These are phyloP conservation scores for Myotis myotis DNA, from an alignment of 2,797 vertebrate genomes.

Conservation along the genomic window DNA sequence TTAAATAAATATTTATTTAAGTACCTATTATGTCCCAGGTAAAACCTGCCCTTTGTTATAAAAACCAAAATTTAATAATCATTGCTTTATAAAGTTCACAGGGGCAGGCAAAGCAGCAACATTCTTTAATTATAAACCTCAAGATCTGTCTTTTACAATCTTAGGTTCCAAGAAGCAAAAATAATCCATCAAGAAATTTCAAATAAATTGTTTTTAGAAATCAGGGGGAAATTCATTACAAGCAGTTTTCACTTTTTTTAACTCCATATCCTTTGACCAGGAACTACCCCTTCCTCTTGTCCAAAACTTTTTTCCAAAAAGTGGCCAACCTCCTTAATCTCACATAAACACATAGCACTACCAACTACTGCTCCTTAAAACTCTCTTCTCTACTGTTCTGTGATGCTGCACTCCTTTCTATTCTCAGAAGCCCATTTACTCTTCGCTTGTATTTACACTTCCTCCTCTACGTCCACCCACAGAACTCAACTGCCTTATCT, in stretches of 20 bases:
- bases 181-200: neutral
- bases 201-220: neutral
- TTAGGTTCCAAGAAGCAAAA: slow-evolving; percentile 16
- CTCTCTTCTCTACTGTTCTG: neutral
- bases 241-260: slow-evolving; percentile 7
- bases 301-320: neutral
- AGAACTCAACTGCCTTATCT: neutral
- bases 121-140: neutral
- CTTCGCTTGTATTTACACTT: neutral
- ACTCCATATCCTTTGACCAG: neutral
- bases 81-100: neutral
- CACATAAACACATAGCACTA: neutral
- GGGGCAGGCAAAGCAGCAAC: neutral
- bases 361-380: neutral
- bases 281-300: neutral
- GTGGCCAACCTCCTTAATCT: neutral
- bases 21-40: neutral
- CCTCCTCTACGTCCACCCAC: neutral
- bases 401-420: neutral
- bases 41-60: neutral
- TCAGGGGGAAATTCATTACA: neutral
- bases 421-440: neutral
- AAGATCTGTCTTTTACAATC: slow-evolving; percentile 9
- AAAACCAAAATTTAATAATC: slow-evolving; percentile 17
- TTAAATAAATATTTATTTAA: neutral